Conservation (phyloP, 2,888 invertebrate species). For the Isoperla grammatica region DNA sequence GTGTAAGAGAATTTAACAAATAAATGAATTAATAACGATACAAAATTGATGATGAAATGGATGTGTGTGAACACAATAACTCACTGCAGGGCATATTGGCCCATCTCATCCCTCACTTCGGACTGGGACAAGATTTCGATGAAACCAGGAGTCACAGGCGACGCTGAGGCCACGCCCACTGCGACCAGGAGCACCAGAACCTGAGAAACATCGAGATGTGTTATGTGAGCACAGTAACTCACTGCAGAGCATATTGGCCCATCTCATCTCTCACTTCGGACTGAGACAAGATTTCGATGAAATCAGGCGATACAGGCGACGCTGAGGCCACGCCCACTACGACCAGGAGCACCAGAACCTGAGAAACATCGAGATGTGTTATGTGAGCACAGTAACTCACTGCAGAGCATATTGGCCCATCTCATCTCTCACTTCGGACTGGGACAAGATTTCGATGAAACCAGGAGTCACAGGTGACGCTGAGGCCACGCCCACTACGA, state of each 20-base stretch:
- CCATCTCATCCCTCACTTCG: constrained; percentile 31
- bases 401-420: constrained; percentile 33
- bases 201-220: too few species aligned
- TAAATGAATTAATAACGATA: too few species aligned
- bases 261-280: constrained; percentile 31
- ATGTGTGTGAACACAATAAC: background rate
- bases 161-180: constrained; percentile 14
- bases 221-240: background rate
- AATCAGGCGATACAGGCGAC: background rate
- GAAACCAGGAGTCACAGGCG: constrained; percentile 2
- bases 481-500: constrained; percentile 20
- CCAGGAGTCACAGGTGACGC: background rate
- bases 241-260: constrained; percentile 34
- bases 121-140: constrained; percentile 29
- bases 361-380: too few species aligned
- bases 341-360: constrained; percentile 16
- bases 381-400: constrained; percentile 4
- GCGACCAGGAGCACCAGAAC: constrained; percentile 21
- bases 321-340: constrained; percentile 20
- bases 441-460: constrained; percentile 27
- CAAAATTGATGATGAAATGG: too few species aligned
- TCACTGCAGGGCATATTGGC: constrained; percentile 33
- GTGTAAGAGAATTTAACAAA: too few species aligned
- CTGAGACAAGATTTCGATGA: constrained; percentile 28
- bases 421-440: constrained; percentile 31